Evolutionary conservation across 2,888 invertebrate genomes (phyloP).

Genomic region (Idaea dimidiata): DNA sequence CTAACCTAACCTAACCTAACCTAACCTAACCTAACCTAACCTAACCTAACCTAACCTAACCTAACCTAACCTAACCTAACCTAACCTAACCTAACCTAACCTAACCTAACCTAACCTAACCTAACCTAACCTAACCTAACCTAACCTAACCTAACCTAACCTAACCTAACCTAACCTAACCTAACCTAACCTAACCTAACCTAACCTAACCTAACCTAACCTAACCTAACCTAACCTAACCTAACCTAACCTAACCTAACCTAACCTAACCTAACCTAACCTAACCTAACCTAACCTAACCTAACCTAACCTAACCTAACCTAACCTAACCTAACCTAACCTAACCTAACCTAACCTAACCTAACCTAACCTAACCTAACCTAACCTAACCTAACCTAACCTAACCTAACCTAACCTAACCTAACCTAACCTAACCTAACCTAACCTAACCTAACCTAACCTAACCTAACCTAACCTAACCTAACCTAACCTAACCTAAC

Average conservation of each 20-base stretch:
- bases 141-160: conserved; percentile 7
- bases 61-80: conserved; percentile 7
- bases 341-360: conserved; percentile 13
- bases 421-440: too few species aligned
- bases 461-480: too few species aligned
- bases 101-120: conserved; percentile 11
- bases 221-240: conserved; percentile 14
- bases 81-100: conserved; percentile 10
- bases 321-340: conserved; percentile 10
- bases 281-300: conserved; percentile 7
- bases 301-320: conserved; percentile 8
- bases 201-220: conserved; percentile 11
- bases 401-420: conserved; percentile 13
- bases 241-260: conserved; percentile 10
- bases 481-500: too few species aligned
- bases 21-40: conserved; percentile 9
- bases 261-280: conserved; percentile 8
- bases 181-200: conserved; percentile 12
- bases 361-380: conserved; percentile 13
- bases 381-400: conserved; percentile 12
- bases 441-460: too few species aligned
- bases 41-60: conserved; percentile 7
- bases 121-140: conserved; percentile 7
- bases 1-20: conserved; percentile 7
- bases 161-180: conserved; percentile 12